phyloP scores from a whole-genome alignment of 1,140 invertebrate genomes.

The Artemia franciscana region DNA sequence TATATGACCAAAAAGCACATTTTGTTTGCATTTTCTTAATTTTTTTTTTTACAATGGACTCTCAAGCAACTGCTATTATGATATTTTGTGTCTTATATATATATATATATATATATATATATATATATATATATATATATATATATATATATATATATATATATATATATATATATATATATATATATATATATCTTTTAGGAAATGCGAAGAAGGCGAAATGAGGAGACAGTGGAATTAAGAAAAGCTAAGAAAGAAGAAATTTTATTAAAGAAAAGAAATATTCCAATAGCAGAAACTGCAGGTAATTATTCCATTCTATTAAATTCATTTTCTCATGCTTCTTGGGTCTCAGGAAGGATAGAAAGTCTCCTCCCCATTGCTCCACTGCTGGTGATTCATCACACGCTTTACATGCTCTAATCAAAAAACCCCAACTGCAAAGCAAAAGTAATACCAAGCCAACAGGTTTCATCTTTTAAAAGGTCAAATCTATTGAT shows the following conservation, averaged over 20 bases:
- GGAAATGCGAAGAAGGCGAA: slow-evolving; percentile 86
- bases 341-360: not conserved
- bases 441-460: not conserved
- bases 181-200: slow-evolving; percentile 23
- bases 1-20: no score
- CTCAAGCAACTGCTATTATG: no score
- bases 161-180: no score
- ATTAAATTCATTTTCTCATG: not conserved
- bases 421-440: not conserved
- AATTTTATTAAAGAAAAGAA: slow-evolving; percentile 77
- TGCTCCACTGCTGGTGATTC: not conserved
- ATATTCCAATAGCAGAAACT: slow-evolving; percentile 59
- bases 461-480: not conserved
- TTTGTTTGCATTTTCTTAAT: no score
- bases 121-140: no score
- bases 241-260: slow-evolving; percentile 93
- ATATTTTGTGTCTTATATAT: no score
- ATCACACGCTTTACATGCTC: not conserved
- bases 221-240: slow-evolving; percentile 83
- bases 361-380: not conserved
- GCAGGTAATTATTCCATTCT: slow-evolving; percentile 27
- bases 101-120: no score
- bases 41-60: no score
- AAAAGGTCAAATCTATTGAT: not conserved
- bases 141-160: no score